phyloP scores from a whole-genome alignment of 2,113 vertebrate species.

The Malurus alboscapulatus region DNA sequence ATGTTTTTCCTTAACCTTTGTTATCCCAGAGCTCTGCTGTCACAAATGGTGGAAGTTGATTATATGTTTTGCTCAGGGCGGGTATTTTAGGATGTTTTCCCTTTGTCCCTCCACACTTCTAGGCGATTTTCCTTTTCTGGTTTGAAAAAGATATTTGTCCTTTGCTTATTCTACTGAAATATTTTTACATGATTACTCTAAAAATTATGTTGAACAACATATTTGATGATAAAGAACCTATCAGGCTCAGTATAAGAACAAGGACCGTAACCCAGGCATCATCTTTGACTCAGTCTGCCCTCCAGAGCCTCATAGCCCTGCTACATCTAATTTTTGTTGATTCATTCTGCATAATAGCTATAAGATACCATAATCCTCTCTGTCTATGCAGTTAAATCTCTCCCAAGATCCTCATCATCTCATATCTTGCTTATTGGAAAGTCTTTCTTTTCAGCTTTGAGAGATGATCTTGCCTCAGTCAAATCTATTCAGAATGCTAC shows the following conservation, averaged over 20 bases:
- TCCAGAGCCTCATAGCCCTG: neutral
- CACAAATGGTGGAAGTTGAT: neutral
- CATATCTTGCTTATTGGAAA: slow-evolving; percentile 33
- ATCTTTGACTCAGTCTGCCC: neutral
- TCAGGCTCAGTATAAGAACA: neutral
- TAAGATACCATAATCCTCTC: slow-evolving; percentile 16
- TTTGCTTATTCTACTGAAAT: neutral
- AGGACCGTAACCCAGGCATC: neutral
- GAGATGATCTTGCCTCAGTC: neutral
- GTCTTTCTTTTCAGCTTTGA: slow-evolving; percentile 9
- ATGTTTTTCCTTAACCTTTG: neutral
- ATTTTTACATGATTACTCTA: neutral
- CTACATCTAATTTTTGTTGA: slow-evolving; percentile 28
- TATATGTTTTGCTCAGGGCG: neutral
- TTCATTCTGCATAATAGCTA: slow-evolving; percentile 30
- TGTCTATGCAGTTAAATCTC: neutral
- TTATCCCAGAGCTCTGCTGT: neutral
- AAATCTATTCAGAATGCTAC: neutral
- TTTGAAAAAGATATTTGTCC: neutral
- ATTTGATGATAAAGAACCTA: neutral
- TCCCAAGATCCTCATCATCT: slow-evolving; percentile 38
- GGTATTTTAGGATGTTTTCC: neutral
- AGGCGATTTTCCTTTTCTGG: neutral
- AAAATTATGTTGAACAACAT: neutral
- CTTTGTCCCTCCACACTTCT: neutral